Conservation (phyloP, 2,888 invertebrate species). For the Zonitis immaculata region DNA sequence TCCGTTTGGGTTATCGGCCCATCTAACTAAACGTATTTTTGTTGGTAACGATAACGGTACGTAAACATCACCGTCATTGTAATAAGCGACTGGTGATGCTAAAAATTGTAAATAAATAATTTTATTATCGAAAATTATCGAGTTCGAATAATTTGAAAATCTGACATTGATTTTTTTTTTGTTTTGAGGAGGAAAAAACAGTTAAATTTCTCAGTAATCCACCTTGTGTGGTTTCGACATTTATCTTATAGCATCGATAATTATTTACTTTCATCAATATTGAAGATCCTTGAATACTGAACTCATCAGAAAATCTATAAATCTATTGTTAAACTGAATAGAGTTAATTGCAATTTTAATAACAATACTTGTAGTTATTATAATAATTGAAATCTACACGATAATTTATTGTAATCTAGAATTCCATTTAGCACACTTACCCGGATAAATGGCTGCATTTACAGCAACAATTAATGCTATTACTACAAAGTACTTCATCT, state of each 20-base stretch:
- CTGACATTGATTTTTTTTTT: neutral
- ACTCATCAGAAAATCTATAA: neutral
- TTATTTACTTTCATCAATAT: neutral
- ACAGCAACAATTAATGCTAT: slow-evolving; percentile 3
- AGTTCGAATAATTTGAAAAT: neutral
- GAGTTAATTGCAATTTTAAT: neutral
- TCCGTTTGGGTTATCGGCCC: slow-evolving; percentile 15
- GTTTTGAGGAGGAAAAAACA: too few species aligned
- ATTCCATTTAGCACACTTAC: slow-evolving; percentile 4
- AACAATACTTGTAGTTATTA: neutral
- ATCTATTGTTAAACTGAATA: too few species aligned
- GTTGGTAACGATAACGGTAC: slow-evolving; percentile 16
- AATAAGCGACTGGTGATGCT: slow-evolving; percentile 22
- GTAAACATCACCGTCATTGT: slow-evolving; percentile 22
- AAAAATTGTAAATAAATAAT: too few species aligned
- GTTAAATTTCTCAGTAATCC: neutral
- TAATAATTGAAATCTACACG: neutral
- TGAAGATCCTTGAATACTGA: neutral
- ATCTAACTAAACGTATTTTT: slow-evolving; percentile 9
- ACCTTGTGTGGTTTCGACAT: neutral
- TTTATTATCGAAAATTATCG: too few species aligned
- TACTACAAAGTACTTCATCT: slow-evolving; percentile 13
- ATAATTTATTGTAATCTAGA: neutral
- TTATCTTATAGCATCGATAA: neutral
- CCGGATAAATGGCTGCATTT: slow-evolving; percentile 11